Conservation (phyloP, 2,113 vertebrate genomes). For the Coracopsis vasa region DNA sequence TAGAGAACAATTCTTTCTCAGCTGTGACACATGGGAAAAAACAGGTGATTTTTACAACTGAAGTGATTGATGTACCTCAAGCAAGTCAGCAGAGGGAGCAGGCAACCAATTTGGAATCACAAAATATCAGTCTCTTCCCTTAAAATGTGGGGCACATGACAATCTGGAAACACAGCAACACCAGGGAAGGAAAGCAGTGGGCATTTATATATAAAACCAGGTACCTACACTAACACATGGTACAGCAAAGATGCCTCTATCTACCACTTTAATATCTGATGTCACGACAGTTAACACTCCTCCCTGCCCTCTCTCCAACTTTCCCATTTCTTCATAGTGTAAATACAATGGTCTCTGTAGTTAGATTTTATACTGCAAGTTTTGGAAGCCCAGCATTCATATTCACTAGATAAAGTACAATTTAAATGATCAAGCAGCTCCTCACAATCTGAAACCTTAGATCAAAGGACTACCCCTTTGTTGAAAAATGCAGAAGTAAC, state of each 20-base stretch:
- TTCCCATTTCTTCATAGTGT: not conserved
- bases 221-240: not conserved
- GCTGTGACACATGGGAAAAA: not conserved
- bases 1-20: not conserved
- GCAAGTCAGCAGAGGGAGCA: conserved; percentile 56
- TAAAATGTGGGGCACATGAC: not conserved
- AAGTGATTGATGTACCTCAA: not conserved
- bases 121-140: not conserved
- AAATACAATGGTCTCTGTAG: not conserved
- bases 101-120: not conserved
- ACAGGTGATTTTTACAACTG: not conserved
- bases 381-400: not conserved
- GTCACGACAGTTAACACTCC: not conserved
- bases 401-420: not conserved
- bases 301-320: not conserved
- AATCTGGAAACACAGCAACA: not conserved
- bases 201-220: not conserved
- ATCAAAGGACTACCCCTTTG: not conserved
- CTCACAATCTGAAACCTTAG: not conserved
- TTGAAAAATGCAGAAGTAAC: not conserved
- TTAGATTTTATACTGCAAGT: not conserved
- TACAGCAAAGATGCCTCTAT: not conserved
- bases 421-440: not conserved
- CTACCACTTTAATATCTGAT: not conserved
- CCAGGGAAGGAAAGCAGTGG: not conserved